Percentiles rank a stretch among this genome's conserved stretches.
These are phyloP conservation scores for Leptinotarsa undecemlineata DNA, from an alignment of 1,140 invertebrate genomes.

Conservation along the genomic window DNA sequence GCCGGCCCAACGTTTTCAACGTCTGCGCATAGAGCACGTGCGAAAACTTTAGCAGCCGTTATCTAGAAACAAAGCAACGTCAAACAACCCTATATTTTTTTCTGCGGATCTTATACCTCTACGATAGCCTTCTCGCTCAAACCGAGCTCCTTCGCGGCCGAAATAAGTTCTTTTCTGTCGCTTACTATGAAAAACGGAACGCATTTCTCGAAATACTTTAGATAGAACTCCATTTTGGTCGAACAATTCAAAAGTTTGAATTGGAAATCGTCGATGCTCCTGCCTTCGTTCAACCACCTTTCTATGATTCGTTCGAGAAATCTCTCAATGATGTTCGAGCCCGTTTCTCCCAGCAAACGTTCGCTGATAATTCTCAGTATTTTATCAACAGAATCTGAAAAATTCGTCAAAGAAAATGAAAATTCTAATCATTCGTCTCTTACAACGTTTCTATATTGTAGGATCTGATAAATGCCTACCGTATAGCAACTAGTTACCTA, in stretches of 20 bases:
- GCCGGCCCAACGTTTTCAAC: slow-evolving; percentile 32
- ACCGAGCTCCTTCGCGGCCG: slow-evolving; percentile 39
- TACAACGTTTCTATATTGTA: too few relatives aligned
- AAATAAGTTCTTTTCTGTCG: slow-evolving; percentile 42
- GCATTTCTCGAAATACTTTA: slow-evolving; percentile 52
- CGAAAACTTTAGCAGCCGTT: slow-evolving; percentile 37
- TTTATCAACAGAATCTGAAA: slow-evolving; percentile 45
- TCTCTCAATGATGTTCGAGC: slow-evolving; percentile 51
- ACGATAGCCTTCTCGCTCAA: slow-evolving; percentile 49
- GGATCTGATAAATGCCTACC: too few relatives aligned
- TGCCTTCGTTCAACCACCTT: slow-evolving; percentile 43
- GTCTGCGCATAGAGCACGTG: slow-evolving; percentile 35
- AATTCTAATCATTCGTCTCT: too few relatives aligned
- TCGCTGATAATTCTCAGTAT: slow-evolving; percentile 47
- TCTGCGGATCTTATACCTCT: slow-evolving; percentile 39
- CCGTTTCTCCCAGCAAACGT: slow-evolving; percentile 35
- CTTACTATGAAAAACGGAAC: slow-evolving; percentile 51
- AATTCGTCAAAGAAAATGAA: too few relatives aligned
- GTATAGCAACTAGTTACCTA: too few relatives aligned
- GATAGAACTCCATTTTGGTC: slow-evolving; percentile 54
- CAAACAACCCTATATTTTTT: background rate
- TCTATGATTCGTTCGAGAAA: slow-evolving; percentile 51
- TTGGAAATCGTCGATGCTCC: slow-evolving; percentile 47
- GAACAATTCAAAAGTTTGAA: slow-evolving; percentile 51
- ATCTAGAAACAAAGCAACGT: slow-evolving; percentile 30